These are phyloP conservation scores for Echinops telfairi DNA, from an alignment of 2,113 vertebrate species.

Conservation along the genomic window DNA sequence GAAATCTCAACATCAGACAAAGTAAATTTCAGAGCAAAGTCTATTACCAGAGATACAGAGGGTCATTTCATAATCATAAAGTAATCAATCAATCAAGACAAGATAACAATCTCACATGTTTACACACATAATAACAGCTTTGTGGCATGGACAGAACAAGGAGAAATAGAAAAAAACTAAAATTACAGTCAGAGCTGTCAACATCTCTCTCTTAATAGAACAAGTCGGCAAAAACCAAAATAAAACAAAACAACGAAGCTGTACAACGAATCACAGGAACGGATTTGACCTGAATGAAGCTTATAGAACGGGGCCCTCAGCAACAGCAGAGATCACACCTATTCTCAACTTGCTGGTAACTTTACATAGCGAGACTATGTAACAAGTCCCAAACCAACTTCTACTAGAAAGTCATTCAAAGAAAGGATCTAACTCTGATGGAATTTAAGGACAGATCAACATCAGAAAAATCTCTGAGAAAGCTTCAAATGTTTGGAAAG, in stretches of 20 bases:
- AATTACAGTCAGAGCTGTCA: background rate
- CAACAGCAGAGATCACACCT: background rate
- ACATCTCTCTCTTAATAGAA: background rate
- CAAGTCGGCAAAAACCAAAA: background rate
- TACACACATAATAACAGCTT: background rate
- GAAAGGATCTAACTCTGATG: background rate
- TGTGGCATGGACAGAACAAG: background rate
- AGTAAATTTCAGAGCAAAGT: background rate
- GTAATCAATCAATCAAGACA: background rate
- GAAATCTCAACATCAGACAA: background rate
- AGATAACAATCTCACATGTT: background rate
- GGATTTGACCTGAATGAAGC: background rate
- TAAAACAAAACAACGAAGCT: background rate
- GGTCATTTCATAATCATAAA: slow-evolving; percentile 18
- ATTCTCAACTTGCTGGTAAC: background rate
- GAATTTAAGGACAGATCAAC: slow-evolving; percentile 23
- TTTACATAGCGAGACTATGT: background rate
- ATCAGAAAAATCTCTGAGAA: background rate
- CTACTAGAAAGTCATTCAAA: no score
- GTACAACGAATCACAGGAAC: background rate
- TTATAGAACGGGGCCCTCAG: background rate
- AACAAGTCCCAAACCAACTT: no score
- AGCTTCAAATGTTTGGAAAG: background rate
- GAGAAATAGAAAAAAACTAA: background rate
- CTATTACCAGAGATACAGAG: background rate